phyloP scores from a whole-genome alignment of 1,140 invertebrate genomes.

The Pomacea maculata region DNA sequence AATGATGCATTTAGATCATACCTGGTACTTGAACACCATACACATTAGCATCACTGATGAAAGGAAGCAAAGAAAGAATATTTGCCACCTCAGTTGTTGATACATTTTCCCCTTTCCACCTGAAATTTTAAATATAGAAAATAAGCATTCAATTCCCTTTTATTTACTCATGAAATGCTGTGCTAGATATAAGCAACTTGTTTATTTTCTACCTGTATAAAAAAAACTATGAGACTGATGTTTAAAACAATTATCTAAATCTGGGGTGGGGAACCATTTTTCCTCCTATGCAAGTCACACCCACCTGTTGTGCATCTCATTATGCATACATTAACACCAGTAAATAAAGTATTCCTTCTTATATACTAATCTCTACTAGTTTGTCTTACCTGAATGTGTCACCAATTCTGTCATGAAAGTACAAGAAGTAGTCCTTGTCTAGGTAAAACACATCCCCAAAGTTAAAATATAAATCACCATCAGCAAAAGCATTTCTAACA shows the following conservation, averaged over 20 bases:
- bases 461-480: slow-evolving; percentile 56
- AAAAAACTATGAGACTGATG: neutral
- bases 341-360: too few species aligned
- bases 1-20: slow-evolving; percentile 19
- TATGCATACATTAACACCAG: too few species aligned
- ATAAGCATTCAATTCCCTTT: neutral
- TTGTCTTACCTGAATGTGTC: slow-evolving; percentile 58
- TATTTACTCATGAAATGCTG: neutral
- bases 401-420: slow-evolving; percentile 62
- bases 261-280: neutral
- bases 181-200: neutral
- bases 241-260: neutral
- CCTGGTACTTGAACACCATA: slow-evolving; percentile 85
- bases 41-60: slow-evolving; percentile 89
- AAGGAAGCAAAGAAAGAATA: slow-evolving; percentile 42
- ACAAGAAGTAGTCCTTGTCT: slow-evolving; percentile 60
- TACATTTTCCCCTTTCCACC: slow-evolving; percentile 94
- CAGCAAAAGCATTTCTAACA: slow-evolving; percentile 43
- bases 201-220: neutral
- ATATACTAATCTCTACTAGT: too few species aligned
- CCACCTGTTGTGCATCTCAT: neutral
- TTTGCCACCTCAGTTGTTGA: slow-evolving; percentile 95
- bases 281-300: neutral
- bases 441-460: slow-evolving; percentile 57
- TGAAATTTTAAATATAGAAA: slow-evolving; percentile 15